Evolutionary conservation across 2,797 vertebrate genomes (phyloP).

Genomic region (Anolis apletophallus): DNA sequence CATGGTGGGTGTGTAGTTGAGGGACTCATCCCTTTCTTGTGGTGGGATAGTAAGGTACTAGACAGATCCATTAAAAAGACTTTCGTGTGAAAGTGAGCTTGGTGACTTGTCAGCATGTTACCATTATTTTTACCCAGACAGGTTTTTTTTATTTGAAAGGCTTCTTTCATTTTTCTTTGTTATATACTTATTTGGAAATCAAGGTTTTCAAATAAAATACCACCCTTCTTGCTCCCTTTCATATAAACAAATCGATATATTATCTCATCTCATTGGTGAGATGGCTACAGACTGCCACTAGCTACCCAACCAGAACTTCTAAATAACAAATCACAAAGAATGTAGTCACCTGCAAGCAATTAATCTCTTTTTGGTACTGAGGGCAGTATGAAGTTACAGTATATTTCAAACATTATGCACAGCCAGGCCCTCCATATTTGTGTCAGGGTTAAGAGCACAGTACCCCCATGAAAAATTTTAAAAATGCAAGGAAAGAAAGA

Average conservation of each 20-base stretch:
- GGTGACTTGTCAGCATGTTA: rapidly evolving
- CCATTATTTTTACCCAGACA: background rate
- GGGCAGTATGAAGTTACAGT: too few species aligned
- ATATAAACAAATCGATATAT: background rate
- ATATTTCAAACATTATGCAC: too few species aligned
- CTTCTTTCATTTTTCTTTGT: background rate
- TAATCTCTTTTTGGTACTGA: too few species aligned
- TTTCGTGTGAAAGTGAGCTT: background rate
- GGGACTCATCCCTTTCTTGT: background rate
- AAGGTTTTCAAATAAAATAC: background rate
- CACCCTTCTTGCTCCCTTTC: rapidly evolving
- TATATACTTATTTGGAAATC: constrained; percentile 18
- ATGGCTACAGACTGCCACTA: background rate
- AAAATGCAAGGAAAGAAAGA: too few species aligned
- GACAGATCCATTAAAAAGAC: background rate
- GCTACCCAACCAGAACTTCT: background rate
- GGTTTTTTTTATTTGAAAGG: background rate
- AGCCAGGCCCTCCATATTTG: too few species aligned
- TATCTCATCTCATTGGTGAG: rapidly evolving
- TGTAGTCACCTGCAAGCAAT: too few species aligned
- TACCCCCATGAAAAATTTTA: too few species aligned
- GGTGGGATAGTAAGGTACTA: background rate
- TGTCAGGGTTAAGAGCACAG: too few species aligned
- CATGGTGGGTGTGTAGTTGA: background rate
- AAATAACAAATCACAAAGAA: too few species aligned